Percentiles rank a stretch among this genome's conserved stretches.
Conservation (phyloP, 1,140 invertebrate species). For the Lithobius niger region DNA sequence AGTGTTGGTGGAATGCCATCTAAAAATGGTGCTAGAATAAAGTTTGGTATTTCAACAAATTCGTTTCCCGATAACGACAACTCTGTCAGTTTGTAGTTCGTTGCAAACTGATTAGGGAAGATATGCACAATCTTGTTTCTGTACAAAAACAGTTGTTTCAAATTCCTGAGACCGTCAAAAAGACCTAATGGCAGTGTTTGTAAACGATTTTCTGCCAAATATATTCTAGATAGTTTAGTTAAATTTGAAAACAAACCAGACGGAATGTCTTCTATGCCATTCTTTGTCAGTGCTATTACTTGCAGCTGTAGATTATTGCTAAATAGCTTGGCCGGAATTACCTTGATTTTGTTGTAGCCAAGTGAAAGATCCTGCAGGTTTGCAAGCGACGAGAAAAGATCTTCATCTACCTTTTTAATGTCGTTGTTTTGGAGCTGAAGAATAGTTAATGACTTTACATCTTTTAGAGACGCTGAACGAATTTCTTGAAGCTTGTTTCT, state of each 20-base stretch:
- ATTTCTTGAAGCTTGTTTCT: no score
- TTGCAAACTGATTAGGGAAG: no score
- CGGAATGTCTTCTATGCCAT: no score
- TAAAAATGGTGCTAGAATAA: no score
- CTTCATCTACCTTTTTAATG: not conserved
- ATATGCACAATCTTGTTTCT: no score
- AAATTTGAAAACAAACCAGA: not conserved
- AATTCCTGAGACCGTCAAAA: not conserved
- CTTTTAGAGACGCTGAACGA: no score
- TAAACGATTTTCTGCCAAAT: slow-evolving; percentile 6
- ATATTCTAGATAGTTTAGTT: not conserved
- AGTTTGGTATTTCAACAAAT: no score
- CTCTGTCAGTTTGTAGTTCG: slow-evolving; percentile 4
- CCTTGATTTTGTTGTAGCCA: not conserved
- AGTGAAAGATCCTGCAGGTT: slow-evolving; percentile 11
- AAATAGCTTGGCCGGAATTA: no score
- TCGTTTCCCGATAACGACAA: slow-evolving; percentile 16
- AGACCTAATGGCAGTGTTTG: slow-evolving; percentile 1
- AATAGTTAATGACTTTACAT: no score
- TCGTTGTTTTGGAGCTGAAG: not conserved
- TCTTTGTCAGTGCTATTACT: no score
- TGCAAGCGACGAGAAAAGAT: slow-evolving; percentile 1
- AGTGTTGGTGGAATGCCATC: no score
- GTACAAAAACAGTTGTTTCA: slow-evolving; percentile 2
- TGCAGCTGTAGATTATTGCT: no score